Percentiles rank a stretch among this genome's conserved stretches.
Conservation (phyloP, 2,113 vertebrate species). For the Pao palembangensis region DNA sequence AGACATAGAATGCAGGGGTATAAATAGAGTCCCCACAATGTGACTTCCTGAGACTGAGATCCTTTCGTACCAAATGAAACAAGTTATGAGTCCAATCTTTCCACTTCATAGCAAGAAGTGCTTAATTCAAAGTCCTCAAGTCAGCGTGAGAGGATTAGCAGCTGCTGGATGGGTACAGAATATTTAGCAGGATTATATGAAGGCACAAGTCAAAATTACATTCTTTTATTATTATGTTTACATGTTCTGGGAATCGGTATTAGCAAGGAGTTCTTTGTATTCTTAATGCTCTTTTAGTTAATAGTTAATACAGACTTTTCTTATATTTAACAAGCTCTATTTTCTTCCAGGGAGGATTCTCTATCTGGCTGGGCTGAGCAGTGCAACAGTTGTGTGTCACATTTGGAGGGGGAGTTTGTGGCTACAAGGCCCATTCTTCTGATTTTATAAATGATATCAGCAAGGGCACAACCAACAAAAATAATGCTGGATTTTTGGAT, state of each 20-base stretch:
- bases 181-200: slow-evolving; percentile 66
- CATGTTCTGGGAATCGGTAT: slow-evolving; percentile 31
- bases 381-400: no score
- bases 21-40: slow-evolving; percentile 31
- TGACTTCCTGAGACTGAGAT: slow-evolving; percentile 10
- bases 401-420: no score
- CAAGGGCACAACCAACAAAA: no score
- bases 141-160: slow-evolving; percentile 52
- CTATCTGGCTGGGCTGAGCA: no score
- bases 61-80: slow-evolving; percentile 16
- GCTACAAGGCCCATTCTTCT: no score
- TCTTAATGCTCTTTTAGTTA: slow-evolving; percentile 20
- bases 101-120: slow-evolving; percentile 33
- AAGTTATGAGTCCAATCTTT: slow-evolving; percentile 30
- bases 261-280: not conserved
- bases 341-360: no score
- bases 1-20: slow-evolving; percentile 29
- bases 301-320: not conserved
- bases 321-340: no score
- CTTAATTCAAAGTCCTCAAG: slow-evolving; percentile 33
- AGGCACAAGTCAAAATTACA: slow-evolving; percentile 52
- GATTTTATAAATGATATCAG: no score
- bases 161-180: slow-evolving; percentile 50
- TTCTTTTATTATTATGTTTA: slow-evolving; percentile 58
- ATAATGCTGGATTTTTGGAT: no score